Base-by-base conservation (phyloP, 1,140 invertebrate species). In the Rhagoletis pomonella region DNA sequence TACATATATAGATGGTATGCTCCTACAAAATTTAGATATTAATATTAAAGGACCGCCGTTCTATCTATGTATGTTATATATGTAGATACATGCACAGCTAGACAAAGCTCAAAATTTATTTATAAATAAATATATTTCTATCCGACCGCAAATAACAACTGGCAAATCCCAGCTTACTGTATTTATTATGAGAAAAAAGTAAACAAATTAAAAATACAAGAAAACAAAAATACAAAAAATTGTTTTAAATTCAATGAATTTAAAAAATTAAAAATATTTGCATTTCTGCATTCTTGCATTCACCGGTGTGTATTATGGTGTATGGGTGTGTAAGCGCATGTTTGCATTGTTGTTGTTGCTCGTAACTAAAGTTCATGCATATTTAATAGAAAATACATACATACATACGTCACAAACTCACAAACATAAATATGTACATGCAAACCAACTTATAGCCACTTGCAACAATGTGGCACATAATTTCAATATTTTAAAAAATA, bases 141-240 rank as follows among this genome's bases (percentile, higher is more conserved):
- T 55, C 2, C 44, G 47, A 81, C 73, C 73, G n/a, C 73, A 81
- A 81, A 81, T 55, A 81, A 58, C 14, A 81, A 81, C n/a, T 19
- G 73, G 47, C 29, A 81, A 81, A 55, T 50, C 47, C 73, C 73
- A 81, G 47, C 5, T 58, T 17, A 39, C 17, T 67, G 29, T 1
- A 67, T 67, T 67, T 67, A 67, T 29, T 67, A 17, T 12, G 4
- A n/a, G 17, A 9, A 64, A 17, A n/a, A 29, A 29, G 29, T 29
- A 29, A 29, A 29, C 29, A 29, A 29, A 29, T 29, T 29, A 29
- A 29, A 29, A 29, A 29, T 55, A 55, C 10, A 55, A 55, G 10
- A 7, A 55, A 7, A 2, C 50, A 55, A 55, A 55, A 7, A 55
- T 7, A 55, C 50, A 10, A 55, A 62, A 62, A 62, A 62, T 62